Conservation (phyloP, 2,113 vertebrate species). For the Perca schrenkii region DNA sequence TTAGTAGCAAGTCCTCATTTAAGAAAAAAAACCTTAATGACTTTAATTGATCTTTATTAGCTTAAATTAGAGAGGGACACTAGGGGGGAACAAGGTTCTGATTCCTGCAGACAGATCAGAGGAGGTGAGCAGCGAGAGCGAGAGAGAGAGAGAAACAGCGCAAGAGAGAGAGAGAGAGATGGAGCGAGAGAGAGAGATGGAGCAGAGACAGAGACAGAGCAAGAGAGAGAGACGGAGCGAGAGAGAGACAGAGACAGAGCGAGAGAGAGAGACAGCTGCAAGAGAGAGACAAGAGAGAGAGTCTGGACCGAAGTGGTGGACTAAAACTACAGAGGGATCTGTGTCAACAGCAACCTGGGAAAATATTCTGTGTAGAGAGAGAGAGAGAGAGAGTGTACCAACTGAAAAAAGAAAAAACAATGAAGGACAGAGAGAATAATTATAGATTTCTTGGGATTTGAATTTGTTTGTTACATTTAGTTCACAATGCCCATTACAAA, state of each 20-base stretch:
- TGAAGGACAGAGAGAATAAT: neutral
- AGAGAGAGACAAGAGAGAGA: neutral
- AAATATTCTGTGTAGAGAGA: neutral
- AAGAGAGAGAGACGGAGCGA: too few relatives aligned
- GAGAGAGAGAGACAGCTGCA: too few relatives aligned
- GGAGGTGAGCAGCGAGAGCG: slow-evolving; percentile 31
- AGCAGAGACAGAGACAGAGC: too few relatives aligned
- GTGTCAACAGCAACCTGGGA: too few relatives aligned
- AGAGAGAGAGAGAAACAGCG: neutral
- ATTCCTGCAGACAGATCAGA: slow-evolving; percentile 68
- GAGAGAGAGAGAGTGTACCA: neutral
- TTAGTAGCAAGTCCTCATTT: slow-evolving; percentile 66
- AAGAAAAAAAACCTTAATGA: slow-evolving; percentile 77
- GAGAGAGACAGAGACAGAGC: too few relatives aligned
- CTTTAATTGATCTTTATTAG: slow-evolving; percentile 82
- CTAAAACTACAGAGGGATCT: too few relatives aligned
- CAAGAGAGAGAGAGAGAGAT: neutral
- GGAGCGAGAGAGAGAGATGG: too few relatives aligned
- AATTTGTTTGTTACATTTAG: neutral
- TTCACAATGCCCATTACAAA: neutral
- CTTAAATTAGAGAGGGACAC: slow-evolving; percentile 76
- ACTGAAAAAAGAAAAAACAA: neutral
- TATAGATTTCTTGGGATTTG: neutral
- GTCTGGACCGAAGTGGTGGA: too few relatives aligned
- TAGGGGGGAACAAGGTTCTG: slow-evolving; percentile 66